Percentiles rank a stretch among this genome's conserved stretches.
phyloP scores from a whole-genome alignment of 2,888 invertebrate species.

The Rutpela maculata region DNA sequence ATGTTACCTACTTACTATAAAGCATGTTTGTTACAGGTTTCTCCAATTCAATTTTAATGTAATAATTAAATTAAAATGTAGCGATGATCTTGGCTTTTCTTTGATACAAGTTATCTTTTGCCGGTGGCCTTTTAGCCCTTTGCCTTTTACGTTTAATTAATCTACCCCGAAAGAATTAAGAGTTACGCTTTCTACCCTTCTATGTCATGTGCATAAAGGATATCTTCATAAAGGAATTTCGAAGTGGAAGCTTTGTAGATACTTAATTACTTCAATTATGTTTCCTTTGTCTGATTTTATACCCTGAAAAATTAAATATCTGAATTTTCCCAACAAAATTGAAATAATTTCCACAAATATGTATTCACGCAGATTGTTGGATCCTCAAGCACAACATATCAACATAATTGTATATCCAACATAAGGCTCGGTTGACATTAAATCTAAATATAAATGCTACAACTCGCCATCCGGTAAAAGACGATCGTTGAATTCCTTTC shows the following conservation, averaged over 20 bases:
- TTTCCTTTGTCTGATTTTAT: neutral
- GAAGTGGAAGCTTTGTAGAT: constrained; percentile 3
- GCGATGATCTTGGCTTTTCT: neutral
- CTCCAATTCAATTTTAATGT: neutral
- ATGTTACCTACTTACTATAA: neutral
- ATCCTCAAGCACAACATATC: too few species aligned
- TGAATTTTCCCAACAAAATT: neutral
- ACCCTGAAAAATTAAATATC: neutral
- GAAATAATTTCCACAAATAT: neutral
- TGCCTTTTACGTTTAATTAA: constrained; percentile 1
- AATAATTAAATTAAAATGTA: neutral
- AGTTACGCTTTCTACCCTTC: neutral
- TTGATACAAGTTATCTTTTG: constrained; percentile 4
- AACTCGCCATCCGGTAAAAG: too few species aligned
- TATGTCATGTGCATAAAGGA: constrained; percentile 3
- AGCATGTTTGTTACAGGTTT: neutral
- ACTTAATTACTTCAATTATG: constrained; percentile 1
- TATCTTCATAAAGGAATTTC: neutral
- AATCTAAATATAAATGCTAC: too few species aligned
- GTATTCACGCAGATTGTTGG: neutral
- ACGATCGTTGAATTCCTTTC: too few species aligned
- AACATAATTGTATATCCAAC: too few species aligned
- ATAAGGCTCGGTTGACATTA: too few species aligned
- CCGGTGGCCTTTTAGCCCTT: neutral
- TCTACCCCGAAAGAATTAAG: constrained; percentile 7